Percentiles rank a stretch among this genome's conserved stretches.
Conservation (phyloP, 2,797 vertebrate species). For the Pipistrellus nathusii region DNA sequence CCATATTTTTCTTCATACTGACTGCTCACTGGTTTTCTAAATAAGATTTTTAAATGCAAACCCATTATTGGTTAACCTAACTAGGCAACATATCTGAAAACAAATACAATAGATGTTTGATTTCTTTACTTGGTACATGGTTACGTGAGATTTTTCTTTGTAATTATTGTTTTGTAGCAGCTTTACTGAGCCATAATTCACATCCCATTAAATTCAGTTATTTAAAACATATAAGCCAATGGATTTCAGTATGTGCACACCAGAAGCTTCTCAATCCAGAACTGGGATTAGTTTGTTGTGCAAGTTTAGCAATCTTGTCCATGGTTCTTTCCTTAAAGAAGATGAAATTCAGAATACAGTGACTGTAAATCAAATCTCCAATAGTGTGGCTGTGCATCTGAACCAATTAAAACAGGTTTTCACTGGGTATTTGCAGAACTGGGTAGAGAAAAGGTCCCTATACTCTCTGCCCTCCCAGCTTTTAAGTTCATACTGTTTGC, state of each 20-base stretch:
- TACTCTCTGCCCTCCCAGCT: not conserved
- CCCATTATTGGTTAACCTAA: not conserved
- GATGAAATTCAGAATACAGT: not conserved
- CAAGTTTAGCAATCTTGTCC: not conserved
- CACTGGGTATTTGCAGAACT: not conserved
- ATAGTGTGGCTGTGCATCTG: not conserved
- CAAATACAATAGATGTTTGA: not conserved
- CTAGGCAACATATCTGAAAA: not conserved
- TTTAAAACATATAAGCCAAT: not conserved
- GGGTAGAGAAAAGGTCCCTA: not conserved
- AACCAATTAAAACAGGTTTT: not conserved
- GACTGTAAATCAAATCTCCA: not conserved
- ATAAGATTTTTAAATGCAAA: constrained; percentile 42
- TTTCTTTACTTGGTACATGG: not conserved
- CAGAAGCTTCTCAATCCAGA: not conserved
- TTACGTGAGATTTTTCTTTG: not conserved
- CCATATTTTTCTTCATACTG: not conserved
- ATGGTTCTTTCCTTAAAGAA: not conserved
- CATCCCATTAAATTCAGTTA: not conserved
- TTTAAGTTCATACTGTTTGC: not conserved
- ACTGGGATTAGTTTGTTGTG: not conserved
- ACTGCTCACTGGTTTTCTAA: not conserved
- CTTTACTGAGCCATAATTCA: not conserved
- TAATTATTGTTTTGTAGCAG: not conserved
- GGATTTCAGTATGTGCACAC: not conserved